Evolutionary conservation across 2,113 vertebrate species (phyloP), one percentile per base, ranked within the genome.

Genomic region (Clupea harengus): DNA sequence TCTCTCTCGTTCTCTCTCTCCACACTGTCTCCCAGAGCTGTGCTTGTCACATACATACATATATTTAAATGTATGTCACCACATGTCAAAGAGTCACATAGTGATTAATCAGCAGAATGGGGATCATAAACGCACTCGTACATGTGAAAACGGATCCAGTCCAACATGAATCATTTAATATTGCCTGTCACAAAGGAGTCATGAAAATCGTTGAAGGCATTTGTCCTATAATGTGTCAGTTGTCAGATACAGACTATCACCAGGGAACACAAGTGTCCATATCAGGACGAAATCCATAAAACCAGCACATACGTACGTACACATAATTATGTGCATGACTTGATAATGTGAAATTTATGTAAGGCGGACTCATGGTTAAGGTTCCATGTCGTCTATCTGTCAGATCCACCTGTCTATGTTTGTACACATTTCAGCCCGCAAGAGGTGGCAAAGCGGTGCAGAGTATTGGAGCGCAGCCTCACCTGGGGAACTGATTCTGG

Each of bases 161-260:
- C 64, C 25, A 25, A 28, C 60, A 72, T 72, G 64, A 72, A 72
- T 72, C n/a, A 72, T 72, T 72, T 72, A 72, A 72, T 72, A 72
- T 13, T 10, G 64, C 64, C 3, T 11, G 10, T 72, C 64, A 72
- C 25, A 28, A 72, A 72, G 64, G 32, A 72, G 25, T 32, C 28
- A 28, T 6, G n/a, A 13, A 28, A 28, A 72, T 72, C 25, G 9
- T 10, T 72, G 25, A 72, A 72, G 64, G 64, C 28, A 72, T 72
- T 72, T 72, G 64, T 72, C 64, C n/a, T 32, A 32, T 9, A 72
- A 3, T 9, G n/a, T 72, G 64, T 64, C 57, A 64, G 57, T 28
- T 72, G 64, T 72, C 64, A 72, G 64, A 72, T 28, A 72, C n/a
- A 10, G 10, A 13, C 10, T 25, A 72, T 11, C n/a, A 72, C 64